Percentiles rank a stretch among this genome's conserved stretches.
These are phyloP conservation scores for Phyllotis vaccarum DNA, from an alignment of 2,797 vertebrate genomes.

Conservation along the genomic window DNA sequence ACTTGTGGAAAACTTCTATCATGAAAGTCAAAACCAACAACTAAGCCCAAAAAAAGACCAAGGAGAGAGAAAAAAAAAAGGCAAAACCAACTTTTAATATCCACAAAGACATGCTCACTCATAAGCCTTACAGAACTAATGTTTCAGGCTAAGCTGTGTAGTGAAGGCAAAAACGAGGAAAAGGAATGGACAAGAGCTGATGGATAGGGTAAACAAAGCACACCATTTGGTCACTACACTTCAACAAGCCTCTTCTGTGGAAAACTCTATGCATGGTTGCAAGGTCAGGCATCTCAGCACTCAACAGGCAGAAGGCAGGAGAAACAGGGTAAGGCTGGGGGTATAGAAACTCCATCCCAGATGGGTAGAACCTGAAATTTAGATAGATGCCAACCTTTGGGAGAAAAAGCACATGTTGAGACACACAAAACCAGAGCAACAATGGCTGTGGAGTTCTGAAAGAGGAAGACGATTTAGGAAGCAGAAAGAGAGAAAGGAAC, in stretches of 20 bases:
- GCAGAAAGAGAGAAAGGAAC: background rate
- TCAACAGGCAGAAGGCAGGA: background rate
- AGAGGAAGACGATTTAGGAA: background rate
- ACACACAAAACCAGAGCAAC: background rate
- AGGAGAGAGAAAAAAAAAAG: background rate
- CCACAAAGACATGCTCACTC: background rate
- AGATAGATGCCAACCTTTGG: background rate
- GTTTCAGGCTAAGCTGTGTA: background rate
- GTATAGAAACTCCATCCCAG: fast-evolving
- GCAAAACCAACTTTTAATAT: constrained; percentile 1
- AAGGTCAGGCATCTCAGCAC: background rate
- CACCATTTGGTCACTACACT: background rate
- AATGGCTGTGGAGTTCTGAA: background rate
- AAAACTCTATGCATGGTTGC: background rate
- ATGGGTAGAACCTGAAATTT: background rate
- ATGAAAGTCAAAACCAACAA: constrained; percentile 9
- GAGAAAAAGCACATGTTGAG: background rate
- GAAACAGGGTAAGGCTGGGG: background rate
- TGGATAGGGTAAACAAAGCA: background rate
- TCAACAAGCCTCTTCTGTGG: background rate
- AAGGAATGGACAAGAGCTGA: background rate
- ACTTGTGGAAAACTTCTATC: background rate
- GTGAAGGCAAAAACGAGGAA: background rate
- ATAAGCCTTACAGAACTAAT: background rate
- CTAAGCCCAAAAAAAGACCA: background rate